Evolutionary conservation across 2,797 vertebrate species (phyloP).

Genomic region (Pogoniulus pusillus): DNA sequence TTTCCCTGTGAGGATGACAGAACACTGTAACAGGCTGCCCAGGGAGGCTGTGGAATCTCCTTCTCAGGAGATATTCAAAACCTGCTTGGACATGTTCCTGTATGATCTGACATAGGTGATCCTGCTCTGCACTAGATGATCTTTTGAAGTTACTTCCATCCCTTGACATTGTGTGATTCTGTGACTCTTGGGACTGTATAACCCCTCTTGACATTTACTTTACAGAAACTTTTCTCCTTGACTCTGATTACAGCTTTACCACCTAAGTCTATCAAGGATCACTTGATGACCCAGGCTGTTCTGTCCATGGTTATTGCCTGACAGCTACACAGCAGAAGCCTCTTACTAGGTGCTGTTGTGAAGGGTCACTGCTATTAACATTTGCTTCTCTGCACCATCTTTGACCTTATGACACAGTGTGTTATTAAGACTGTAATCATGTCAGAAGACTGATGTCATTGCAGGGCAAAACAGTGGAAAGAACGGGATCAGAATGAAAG

Average conservation of each 20-base stretch:
- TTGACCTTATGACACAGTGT: background rate
- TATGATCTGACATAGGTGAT: too few species aligned
- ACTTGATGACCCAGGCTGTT: background rate
- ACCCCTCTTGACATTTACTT: background rate
- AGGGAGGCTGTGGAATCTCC: too few species aligned
- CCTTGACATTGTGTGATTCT: too few species aligned
- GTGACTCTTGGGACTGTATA: background rate
- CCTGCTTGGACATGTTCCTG: too few species aligned
- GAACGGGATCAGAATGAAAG: too few species aligned
- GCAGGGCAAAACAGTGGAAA: background rate
- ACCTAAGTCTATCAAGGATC: background rate
- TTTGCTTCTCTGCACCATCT: background rate
- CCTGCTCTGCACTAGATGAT: too few species aligned
- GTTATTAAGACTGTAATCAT: constrained; percentile 11
- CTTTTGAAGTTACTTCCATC: too few species aligned
- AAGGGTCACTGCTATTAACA: background rate
- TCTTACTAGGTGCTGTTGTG: background rate
- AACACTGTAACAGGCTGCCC: too few species aligned
- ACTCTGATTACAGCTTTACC: background rate
- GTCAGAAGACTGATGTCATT: background rate
- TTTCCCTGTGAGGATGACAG: too few species aligned
- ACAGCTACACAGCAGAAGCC: background rate
- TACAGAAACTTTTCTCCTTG: background rate
- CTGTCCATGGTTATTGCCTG: background rate
- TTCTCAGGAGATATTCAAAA: too few species aligned